These are phyloP conservation scores for Trachelus troglodyta DNA, from an alignment of 2,888 invertebrate species.

Conservation along the genomic window DNA sequence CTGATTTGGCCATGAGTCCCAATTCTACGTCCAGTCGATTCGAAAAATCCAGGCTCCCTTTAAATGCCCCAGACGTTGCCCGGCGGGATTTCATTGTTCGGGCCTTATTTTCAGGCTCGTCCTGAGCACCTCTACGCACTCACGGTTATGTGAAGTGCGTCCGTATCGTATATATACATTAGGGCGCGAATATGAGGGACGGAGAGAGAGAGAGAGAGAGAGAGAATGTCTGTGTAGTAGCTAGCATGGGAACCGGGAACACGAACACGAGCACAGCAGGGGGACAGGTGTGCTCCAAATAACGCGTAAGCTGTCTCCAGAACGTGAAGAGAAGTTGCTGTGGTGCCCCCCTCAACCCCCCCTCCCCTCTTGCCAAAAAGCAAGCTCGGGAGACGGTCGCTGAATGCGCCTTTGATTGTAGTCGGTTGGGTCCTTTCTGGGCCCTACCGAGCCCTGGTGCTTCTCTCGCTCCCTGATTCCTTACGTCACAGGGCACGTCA, in stretches of 20 bases:
- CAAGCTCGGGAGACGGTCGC: constrained; percentile 28
- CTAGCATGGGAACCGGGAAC: constrained; percentile 31
- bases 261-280: constrained; percentile 23
- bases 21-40: neutral
- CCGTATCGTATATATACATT: neutral
- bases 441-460: constrained; percentile 9
- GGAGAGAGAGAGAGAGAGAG: constrained; percentile 3
- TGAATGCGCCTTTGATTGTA: constrained; percentile 61
- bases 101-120: constrained; percentile 54
- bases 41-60: constrained; percentile 30
- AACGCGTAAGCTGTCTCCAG: constrained; percentile 45
- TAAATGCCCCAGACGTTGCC: constrained; percentile 49
- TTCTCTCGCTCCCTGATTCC: constrained; percentile 21
- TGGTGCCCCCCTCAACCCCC: neutral
- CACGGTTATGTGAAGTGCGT: neutral
- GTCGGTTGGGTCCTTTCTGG: constrained; percentile 43
- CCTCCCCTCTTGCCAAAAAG: constrained; percentile 41
- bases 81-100: constrained; percentile 52
- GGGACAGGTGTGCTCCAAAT: constrained; percentile 60
- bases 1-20: too few relatives aligned
- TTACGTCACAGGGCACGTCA: constrained; percentile 12
- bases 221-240: neutral
- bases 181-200: neutral
- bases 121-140: constrained; percentile 22
- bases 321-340: constrained; percentile 37